Evolutionary conservation across 2,888 invertebrate species (phyloP).

Genomic region (Trachelus iudaicus): DNA sequence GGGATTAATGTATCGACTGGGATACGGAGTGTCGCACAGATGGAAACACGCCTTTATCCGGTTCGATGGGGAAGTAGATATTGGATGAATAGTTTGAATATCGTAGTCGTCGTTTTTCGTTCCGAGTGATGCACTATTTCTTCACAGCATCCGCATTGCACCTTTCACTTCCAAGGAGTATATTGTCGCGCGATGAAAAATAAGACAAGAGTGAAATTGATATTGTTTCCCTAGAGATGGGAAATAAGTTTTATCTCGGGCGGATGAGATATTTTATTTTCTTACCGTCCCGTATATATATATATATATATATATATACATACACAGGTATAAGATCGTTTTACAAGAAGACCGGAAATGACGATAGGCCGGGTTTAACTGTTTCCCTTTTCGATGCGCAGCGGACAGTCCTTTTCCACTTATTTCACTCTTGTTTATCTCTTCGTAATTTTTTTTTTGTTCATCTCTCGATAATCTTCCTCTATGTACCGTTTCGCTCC

Average conservation of each 20-base stretch:
- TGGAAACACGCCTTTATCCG: not conserved
- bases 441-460: not conserved
- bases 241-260: not conserved
- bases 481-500: not conserved
- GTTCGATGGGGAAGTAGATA: not conserved
- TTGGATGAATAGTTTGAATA: not conserved
- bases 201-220: not conserved
- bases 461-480: not conserved
- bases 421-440: not conserved
- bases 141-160: not conserved
- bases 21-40: not conserved
- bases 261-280: not conserved
- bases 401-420: not conserved
- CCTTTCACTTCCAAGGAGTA: not conserved
- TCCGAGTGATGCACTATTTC: not conserved
- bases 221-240: not conserved
- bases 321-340: not conserved
- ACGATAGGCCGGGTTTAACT: constrained; percentile 30
- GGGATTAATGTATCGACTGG: not conserved
- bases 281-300: too few species aligned
- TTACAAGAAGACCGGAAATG: constrained; percentile 10
- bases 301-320: too few species aligned
- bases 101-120: not conserved
- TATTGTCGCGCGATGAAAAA: not conserved
- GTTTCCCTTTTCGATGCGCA: constrained; percentile 14